Evolutionary conservation across 2,113 vertebrate genomes (phyloP).

Genomic region (Corydoras maculifer): DNA sequence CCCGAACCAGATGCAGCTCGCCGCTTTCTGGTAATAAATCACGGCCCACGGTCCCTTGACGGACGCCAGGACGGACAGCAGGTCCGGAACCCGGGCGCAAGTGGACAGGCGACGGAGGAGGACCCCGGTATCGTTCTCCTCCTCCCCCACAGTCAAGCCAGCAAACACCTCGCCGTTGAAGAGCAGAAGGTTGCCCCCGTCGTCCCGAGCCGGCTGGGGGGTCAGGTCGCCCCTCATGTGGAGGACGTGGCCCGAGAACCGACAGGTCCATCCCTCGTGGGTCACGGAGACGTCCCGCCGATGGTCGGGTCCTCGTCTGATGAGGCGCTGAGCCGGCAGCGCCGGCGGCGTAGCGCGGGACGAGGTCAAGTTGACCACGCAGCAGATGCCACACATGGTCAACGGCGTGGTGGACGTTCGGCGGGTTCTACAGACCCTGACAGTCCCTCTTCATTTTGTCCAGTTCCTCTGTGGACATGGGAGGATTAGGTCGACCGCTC

Average conservation of each 20-base stretch:
- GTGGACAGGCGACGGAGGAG: slow-evolving; percentile 65
- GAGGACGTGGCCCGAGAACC: slow-evolving; percentile 88
- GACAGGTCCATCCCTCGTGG: slow-evolving; percentile 59
- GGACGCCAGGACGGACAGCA: slow-evolving; percentile 69
- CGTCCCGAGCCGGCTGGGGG: slow-evolving; percentile 76
- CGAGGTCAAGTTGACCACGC: slow-evolving; percentile 61
- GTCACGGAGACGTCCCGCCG: slow-evolving; percentile 61
- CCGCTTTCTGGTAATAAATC: slow-evolving; percentile 78
- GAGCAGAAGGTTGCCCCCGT: slow-evolving; percentile 71
- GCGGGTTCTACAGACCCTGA: slow-evolving; percentile 70
- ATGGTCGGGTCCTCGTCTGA: slow-evolving; percentile 72
- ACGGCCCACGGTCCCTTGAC: slow-evolving; percentile 85
- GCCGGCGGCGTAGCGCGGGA: slow-evolving; percentile 41
- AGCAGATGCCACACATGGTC: slow-evolving; percentile 93
- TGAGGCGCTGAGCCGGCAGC: slow-evolving; percentile 58
- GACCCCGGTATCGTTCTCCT: slow-evolving; percentile 78
- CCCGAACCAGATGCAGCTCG: slow-evolving; percentile 85
- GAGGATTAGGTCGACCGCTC: neutral
- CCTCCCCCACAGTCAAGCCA: slow-evolving; percentile 64
- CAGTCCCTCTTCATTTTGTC: slow-evolving; percentile 79
- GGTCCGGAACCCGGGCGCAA: slow-evolving; percentile 61
- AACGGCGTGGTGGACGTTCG: slow-evolving; percentile 26
- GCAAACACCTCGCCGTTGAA: slow-evolving; percentile 94
- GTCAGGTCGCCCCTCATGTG: slow-evolving; percentile 79
- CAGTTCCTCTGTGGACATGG: slow-evolving; percentile 66